These are phyloP conservation scores for Nothoprocta pentlandii DNA, from an alignment of 2,113 vertebrate genomes.

Conservation along the genomic window DNA sequence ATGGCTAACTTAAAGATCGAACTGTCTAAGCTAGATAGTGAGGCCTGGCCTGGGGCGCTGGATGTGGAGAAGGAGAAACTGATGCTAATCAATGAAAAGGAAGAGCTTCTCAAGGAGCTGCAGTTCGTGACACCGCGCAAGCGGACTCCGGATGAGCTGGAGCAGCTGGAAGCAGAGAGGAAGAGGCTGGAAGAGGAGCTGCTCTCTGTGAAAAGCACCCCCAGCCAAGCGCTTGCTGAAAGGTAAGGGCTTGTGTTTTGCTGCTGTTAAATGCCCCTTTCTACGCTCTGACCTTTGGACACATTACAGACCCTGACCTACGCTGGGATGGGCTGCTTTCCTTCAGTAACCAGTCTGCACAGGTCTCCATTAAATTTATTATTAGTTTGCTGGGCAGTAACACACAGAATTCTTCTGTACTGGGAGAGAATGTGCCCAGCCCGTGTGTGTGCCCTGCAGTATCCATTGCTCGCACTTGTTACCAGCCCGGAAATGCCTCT, in stretches of 20 bases:
- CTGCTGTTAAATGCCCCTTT: not conserved
- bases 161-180: conserved; percentile 81
- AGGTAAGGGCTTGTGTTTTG: conserved; percentile 70
- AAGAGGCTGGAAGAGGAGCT: conserved; percentile 85
- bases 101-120: conserved; percentile 87
- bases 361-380: conserved; percentile 50
- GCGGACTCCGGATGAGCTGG: conserved; percentile 79
- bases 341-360: not conserved
- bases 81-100: conserved; percentile 87
- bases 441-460: not conserved
- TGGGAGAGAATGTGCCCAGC: not conserved
- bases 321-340: not conserved
- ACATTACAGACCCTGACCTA: not conserved
- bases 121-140: conserved; percentile 83
- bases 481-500: conserved; percentile 41
- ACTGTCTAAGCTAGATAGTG: conserved; percentile 84
- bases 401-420: conserved; percentile 10
- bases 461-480: conserved; percentile 9
- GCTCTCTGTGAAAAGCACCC: conserved; percentile 73
- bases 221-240: conserved; percentile 83
- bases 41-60: conserved; percentile 84
- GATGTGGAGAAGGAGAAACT: conserved; percentile 86
- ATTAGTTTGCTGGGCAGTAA: conserved; percentile 51
- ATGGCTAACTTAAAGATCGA: conserved; percentile 90
- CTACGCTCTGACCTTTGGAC: not conserved